Conservation (phyloP, 2,888 invertebrate genomes). For the Lasioglossum vierecki region DNA sequence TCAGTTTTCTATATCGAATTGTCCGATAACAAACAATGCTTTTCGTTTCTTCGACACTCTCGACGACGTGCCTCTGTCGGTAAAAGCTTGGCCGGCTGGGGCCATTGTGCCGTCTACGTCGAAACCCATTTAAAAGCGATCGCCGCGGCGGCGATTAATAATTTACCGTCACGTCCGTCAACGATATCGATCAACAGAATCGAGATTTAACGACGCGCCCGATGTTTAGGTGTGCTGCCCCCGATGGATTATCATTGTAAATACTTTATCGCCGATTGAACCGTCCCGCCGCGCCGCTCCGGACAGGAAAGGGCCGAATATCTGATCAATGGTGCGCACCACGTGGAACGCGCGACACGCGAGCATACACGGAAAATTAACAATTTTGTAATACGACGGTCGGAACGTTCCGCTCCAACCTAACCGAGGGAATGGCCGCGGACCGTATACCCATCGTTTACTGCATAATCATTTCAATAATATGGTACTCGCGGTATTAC, state of each 20-base stretch:
- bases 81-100: neutral
- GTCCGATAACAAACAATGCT: constrained; percentile 26
- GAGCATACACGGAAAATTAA: constrained; percentile 61
- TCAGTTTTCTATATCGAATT: constrained; percentile 1
- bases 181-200: constrained; percentile 24
- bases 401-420: neutral
- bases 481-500: constrained; percentile 20
- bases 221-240: constrained; percentile 23
- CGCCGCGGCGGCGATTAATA: constrained; percentile 39
- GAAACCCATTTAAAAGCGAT: constrained; percentile 8
- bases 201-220: constrained; percentile 9
- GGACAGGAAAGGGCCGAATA: constrained; percentile 42
- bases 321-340: constrained; percentile 42
- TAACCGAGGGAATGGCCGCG: neutral
- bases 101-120: constrained; percentile 25
- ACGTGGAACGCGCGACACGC: constrained; percentile 29
- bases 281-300: neutral
- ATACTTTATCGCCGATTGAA: constrained; percentile 56
- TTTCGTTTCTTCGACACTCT: constrained; percentile 24
- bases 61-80: constrained; percentile 7
- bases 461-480: constrained; percentile 39
- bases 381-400: constrained; percentile 31
- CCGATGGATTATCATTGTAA: constrained; percentile 48
- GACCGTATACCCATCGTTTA: neutral
- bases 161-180: constrained; percentile 27